Evolutionary conservation across 2,888 invertebrate species (phyloP).

Genomic region (Himalopsyche japonica): DNA sequence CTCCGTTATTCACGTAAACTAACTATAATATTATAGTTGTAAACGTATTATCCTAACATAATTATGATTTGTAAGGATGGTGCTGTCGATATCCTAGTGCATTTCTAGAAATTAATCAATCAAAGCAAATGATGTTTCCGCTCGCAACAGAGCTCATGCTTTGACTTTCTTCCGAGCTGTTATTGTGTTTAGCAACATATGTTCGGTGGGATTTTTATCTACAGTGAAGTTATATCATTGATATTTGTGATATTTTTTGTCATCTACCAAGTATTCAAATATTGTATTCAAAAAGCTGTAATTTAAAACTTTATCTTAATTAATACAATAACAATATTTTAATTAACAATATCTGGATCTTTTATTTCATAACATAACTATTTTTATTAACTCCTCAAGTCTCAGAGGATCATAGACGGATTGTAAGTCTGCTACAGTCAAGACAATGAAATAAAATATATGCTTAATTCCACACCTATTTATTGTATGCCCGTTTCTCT

Average conservation of each 20-base stretch:
- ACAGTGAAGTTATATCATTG: not conserved
- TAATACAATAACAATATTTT: conserved; percentile 5
- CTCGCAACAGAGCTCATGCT: not conserved
- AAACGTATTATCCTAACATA: too few relatives aligned
- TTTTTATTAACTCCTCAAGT: too few relatives aligned
- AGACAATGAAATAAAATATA: too few relatives aligned
- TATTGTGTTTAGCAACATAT: not conserved
- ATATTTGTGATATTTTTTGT: not conserved
- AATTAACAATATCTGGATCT: not conserved
- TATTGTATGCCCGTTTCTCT: too few relatives aligned
- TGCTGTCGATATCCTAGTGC: not conserved
- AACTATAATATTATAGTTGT: too few relatives aligned
- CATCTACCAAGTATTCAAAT: not conserved
- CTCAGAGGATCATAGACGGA: too few relatives aligned
- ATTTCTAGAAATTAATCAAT: not conserved
- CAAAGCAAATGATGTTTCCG: not conserved
- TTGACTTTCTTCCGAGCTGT: not conserved
- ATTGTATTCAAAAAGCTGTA: not conserved
- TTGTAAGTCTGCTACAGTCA: too few relatives aligned
- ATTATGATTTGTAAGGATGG: too few relatives aligned
- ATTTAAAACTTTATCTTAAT: not conserved
- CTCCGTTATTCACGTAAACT: too few relatives aligned
- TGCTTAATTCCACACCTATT: too few relatives aligned
- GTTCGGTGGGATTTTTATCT: not conserved
- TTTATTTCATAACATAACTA: not conserved